Conservation (phyloP, 2,888 invertebrate genomes). For the Oligia fasciuncula region DNA sequence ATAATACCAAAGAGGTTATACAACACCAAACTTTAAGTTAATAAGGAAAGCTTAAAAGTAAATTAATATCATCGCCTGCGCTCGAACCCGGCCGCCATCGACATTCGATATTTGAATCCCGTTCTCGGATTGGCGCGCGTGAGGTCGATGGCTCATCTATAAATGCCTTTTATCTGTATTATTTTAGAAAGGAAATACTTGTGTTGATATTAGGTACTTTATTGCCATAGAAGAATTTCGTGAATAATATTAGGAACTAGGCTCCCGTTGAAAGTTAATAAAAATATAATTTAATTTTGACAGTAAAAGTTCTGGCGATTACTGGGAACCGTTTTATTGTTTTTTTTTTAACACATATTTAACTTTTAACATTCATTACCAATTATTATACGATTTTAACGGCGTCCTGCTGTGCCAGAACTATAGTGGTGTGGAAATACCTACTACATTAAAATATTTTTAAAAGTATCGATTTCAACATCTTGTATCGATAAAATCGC, state of each 20-base stretch:
- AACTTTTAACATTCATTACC: slow-evolving; percentile 30
- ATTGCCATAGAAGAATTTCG: slow-evolving; percentile 18
- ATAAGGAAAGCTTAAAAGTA: slow-evolving; percentile 77
- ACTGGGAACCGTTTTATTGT: background rate
- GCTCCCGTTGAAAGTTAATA: slow-evolving; percentile 14
- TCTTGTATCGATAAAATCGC: slow-evolving; percentile 68
- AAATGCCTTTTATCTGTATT: slow-evolving; percentile 63
- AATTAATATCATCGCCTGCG: slow-evolving; percentile 74
- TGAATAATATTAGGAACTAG: background rate
- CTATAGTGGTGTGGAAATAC: slow-evolving; percentile 32
- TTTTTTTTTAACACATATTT: slow-evolving; percentile 6
- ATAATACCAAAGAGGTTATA: slow-evolving; percentile 34
- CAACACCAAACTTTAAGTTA: slow-evolving; percentile 67
- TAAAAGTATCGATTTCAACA: slow-evolving; percentile 67
- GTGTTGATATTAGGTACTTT: slow-evolving; percentile 21
- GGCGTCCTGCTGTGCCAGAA: slow-evolving; percentile 30
- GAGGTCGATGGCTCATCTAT: slow-evolving; percentile 73
- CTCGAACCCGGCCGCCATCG: slow-evolving; percentile 65
- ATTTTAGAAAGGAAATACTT: slow-evolving; percentile 57
- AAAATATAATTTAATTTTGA: slow-evolving; percentile 24
- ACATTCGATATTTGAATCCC: slow-evolving; percentile 79
- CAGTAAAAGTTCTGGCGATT: slow-evolving; percentile 4
- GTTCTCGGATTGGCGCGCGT: slow-evolving; percentile 72
- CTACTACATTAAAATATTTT: slow-evolving; percentile 33
- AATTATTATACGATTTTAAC: slow-evolving; percentile 30